Conservation (phyloP, 1,140 invertebrate genomes). For the Akabosia matsudoensis region DNA sequence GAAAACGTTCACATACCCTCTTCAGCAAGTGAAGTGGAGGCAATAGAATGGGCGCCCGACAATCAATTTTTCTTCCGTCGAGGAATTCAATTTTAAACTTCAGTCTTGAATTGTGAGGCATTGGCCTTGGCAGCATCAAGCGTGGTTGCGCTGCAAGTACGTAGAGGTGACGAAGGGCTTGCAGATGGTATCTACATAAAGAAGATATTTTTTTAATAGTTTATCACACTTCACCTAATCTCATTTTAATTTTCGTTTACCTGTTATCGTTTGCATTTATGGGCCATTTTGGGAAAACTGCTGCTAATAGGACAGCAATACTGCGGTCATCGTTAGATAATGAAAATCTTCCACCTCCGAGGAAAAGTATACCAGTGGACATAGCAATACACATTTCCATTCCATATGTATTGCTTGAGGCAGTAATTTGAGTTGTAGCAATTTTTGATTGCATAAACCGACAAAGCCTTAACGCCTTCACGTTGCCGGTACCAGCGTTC, state of each 20-base stretch:
- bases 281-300: slow-evolving; percentile 95
- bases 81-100: slow-evolving; percentile 41
- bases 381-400: slow-evolving; percentile 55
- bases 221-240: too few species aligned
- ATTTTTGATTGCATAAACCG: slow-evolving; percentile 71
- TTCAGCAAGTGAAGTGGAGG: slow-evolving; percentile 43
- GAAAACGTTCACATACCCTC: slow-evolving; percentile 21
- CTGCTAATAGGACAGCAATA: slow-evolving; percentile 82
- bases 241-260: too few species aligned
- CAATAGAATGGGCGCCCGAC: slow-evolving; percentile 36
- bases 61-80: slow-evolving; percentile 32
- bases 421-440: slow-evolving; percentile 49
- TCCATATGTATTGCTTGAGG: slow-evolving; percentile 50
- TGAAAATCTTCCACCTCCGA: slow-evolving; percentile 88
- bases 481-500: slow-evolving; percentile 89
- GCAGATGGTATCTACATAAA: slow-evolving; percentile 75
- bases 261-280: slow-evolving; percentile 93
- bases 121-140: slow-evolving; percentile 67
- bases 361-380: slow-evolving; percentile 85
- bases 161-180: slow-evolving; percentile 93
- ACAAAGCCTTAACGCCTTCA: slow-evolving; percentile 79
- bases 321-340: slow-evolving; percentile 77
- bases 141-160: slow-evolving; percentile 87
- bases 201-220: not conserved
- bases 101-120: slow-evolving; percentile 38